These are phyloP conservation scores for Noctuana brunneofusca DNA, from an alignment of 2,888 invertebrate species.

Conservation along the genomic window DNA sequence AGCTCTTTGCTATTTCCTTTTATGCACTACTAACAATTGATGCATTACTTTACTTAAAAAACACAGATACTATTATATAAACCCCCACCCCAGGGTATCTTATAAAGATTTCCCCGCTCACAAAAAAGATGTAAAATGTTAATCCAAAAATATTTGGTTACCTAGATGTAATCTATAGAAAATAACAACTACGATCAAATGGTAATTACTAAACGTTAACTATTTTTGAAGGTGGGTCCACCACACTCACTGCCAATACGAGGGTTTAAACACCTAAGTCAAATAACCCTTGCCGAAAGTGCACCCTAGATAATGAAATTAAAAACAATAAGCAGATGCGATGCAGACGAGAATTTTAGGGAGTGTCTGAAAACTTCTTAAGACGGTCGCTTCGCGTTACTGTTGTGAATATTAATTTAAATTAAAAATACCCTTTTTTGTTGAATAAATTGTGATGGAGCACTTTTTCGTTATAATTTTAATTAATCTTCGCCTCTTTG, in stretches of 20 bases:
- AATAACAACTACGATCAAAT: no score
- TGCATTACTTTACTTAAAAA: no score
- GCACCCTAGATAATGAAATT: constrained; percentile 5
- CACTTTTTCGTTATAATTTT: constrained; percentile 70
- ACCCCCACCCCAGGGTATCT: no score
- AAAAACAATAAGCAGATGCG: constrained; percentile 17
- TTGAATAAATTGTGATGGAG: constrained; percentile 73
- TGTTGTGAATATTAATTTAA: constrained; percentile 76
- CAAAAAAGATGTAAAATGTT: no score
- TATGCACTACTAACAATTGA: neutral
- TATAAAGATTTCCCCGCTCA: no score
- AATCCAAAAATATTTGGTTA: no score
- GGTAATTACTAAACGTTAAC: no score
- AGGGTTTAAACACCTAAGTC: neutral
- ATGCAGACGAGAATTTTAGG: no score
- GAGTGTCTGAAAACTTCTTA: constrained; percentile 33
- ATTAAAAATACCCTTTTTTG: constrained; percentile 51
- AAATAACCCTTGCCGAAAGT: neutral
- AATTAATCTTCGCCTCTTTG: constrained; percentile 74
- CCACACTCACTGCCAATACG: no score
- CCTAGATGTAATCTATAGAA: no score
- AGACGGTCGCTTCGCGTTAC: constrained; percentile 44
- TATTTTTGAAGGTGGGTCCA: no score
- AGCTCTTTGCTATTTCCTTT: neutral
- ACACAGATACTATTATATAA: no score